phyloP scores from a whole-genome alignment of 1,140 invertebrate genomes.

The Drosophila ironensis region DNA sequence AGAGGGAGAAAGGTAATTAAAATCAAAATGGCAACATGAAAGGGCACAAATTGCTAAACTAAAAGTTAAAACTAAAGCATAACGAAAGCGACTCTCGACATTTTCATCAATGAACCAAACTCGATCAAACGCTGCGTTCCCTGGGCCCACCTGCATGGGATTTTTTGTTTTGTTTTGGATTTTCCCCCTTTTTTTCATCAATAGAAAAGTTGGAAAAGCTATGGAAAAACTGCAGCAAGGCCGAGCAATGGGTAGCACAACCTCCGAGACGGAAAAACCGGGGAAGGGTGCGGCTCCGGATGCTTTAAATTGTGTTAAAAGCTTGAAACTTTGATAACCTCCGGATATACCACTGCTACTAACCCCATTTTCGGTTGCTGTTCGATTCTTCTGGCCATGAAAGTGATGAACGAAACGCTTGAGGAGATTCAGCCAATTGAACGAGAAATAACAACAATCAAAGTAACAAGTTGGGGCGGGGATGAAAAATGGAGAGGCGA shows the following conservation, averaged over 20 bases:
- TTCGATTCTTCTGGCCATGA: slow-evolving; percentile 55
- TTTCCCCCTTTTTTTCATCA: slow-evolving; percentile 8
- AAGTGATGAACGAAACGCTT: slow-evolving; percentile 48
- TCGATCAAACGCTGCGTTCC: slow-evolving; percentile 54
- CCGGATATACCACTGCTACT: not conserved
- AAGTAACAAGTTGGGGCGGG: slow-evolving; percentile 33
- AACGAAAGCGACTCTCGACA: slow-evolving; percentile 54
- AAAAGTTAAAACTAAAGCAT: slow-evolving; percentile 32
- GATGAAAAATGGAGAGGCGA: slow-evolving; percentile 25
- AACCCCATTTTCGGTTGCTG: slow-evolving; percentile 24
- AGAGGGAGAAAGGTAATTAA: slow-evolving; percentile 51
- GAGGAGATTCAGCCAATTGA: slow-evolving; percentile 46
- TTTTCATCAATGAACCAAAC: slow-evolving; percentile 58
- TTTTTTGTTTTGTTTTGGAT: slow-evolving; percentile 2
- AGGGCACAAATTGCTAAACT: slow-evolving; percentile 35
- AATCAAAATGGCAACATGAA: slow-evolving; percentile 55
- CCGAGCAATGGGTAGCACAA: not conserved
- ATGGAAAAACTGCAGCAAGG: slow-evolving; percentile 43
- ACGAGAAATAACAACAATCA: slow-evolving; percentile 52
- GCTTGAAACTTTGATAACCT: slow-evolving; percentile 41
- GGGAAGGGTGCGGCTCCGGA: slow-evolving; percentile 5
- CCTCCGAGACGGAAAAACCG: not conserved
- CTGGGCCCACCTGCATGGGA: not conserved
- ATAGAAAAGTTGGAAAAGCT: slow-evolving; percentile 18
- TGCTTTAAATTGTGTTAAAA: slow-evolving; percentile 60